Conservation (phyloP, 2,113 vertebrate genomes). For the Eira barbara region DNA sequence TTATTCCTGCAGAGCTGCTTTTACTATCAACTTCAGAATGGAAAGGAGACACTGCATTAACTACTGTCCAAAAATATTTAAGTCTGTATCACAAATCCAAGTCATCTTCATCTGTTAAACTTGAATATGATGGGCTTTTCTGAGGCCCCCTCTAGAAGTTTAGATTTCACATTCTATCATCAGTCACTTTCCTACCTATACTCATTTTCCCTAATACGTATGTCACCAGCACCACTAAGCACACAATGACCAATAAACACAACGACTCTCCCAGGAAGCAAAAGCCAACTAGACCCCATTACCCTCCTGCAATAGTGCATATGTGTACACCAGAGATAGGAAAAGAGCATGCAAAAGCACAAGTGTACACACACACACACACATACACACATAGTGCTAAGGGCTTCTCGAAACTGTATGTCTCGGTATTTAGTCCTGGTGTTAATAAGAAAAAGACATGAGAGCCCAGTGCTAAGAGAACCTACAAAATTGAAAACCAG, state of each 20-base stretch:
- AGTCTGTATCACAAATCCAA: neutral
- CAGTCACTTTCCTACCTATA: neutral
- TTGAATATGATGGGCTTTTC: neutral
- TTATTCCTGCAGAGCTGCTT: neutral
- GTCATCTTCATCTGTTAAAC: slow-evolving; percentile 20
- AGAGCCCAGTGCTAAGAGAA: neutral
- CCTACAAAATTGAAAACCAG: neutral
- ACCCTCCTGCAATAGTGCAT: neutral
- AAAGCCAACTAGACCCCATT: neutral
- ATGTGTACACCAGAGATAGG: neutral
- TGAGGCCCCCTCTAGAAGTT: neutral
- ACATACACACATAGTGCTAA: neutral
- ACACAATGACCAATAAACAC: neutral
- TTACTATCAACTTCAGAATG: neutral
- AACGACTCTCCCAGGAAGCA: neutral
- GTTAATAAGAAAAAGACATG: neutral
- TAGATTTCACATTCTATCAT: neutral
- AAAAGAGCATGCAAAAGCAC: neutral
- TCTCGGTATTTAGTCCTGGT: neutral
- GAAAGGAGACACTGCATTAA: neutral
- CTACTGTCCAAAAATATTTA: neutral
- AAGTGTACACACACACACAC: neutral
- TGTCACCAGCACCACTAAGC: neutral
- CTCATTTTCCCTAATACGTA: neutral
- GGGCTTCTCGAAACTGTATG: neutral